Percentiles rank a stretch among this genome's conserved stretches.
These are phyloP conservation scores for Clitarchus hookeri DNA, from an alignment of 2,888 invertebrate species.

Conservation along the genomic window DNA sequence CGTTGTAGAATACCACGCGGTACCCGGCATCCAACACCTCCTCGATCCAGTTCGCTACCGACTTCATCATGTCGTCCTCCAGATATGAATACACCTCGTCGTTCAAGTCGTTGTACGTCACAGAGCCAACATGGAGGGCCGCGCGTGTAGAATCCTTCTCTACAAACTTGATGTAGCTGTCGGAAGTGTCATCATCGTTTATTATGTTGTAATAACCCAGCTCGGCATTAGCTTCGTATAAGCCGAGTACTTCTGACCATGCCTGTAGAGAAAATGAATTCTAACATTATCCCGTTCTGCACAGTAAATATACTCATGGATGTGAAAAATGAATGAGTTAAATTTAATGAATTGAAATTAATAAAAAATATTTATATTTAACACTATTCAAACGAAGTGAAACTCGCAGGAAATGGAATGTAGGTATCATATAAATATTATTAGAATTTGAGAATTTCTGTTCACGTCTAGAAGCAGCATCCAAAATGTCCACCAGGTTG, in stretches of 20 bases:
- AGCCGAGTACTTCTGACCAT: neutral
- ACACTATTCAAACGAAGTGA: too few species aligned
- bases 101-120: conserved; percentile 58
- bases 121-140: conserved; percentile 60
- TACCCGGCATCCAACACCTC: conserved; percentile 57
- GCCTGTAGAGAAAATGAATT: conserved; percentile 29
- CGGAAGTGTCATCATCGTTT: neutral
- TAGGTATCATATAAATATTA: too few species aligned
- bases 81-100: conserved; percentile 59
- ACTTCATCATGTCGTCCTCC: conserved; percentile 61
- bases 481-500: too few species aligned
- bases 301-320: conserved; percentile 26
- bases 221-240: neutral
- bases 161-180: conserved; percentile 50
- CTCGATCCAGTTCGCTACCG: conserved; percentile 62
- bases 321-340: too few species aligned
- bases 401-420: too few species aligned
- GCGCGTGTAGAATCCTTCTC: conserved; percentile 56
- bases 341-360: too few species aligned
- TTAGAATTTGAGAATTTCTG: too few species aligned
- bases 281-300: conserved; percentile 26
- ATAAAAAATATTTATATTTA: too few species aligned
- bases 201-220: neutral
- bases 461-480: too few species aligned
- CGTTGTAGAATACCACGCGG: conserved; percentile 54